phyloP scores from a whole-genome alignment of 2,113 vertebrate species.

The Oncorhynchus gorbuscha region DNA sequence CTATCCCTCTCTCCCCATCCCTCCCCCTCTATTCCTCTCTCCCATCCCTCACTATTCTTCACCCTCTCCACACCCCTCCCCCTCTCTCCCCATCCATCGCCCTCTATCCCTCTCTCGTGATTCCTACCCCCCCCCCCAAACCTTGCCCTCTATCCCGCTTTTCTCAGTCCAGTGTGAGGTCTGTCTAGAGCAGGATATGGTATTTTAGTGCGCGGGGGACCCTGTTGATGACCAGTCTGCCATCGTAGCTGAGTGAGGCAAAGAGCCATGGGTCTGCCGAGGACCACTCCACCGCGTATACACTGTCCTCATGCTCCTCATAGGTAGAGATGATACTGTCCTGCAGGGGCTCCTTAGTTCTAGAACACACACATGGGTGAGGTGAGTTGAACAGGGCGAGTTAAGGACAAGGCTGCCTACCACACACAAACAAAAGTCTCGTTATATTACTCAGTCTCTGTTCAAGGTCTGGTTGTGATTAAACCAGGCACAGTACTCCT shows the following conservation, averaged over 20 bases:
- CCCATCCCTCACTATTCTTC: no score
- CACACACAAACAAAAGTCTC: slow-evolving; percentile 4
- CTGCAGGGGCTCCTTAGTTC: slow-evolving; percentile 88
- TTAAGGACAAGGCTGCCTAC: background rate
- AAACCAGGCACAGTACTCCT: background rate
- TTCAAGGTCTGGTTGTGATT: slow-evolving; percentile 1
- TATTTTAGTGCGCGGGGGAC: slow-evolving; percentile 95
- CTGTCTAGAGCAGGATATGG: slow-evolving; percentile 82
- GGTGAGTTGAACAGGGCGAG: no score
- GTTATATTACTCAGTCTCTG: background rate
- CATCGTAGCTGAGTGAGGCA: slow-evolving; percentile 95
- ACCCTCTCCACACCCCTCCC: no score
- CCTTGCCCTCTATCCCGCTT: slow-evolving; percentile 3
- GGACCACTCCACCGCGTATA: slow-evolving; percentile 97
- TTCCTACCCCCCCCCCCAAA: background rate
- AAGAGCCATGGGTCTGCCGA: slow-evolving; percentile 97
- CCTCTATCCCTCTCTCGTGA: no score
- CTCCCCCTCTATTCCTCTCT: no score
- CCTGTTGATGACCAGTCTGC: slow-evolving; percentile 95
- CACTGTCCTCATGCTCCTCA: slow-evolving; percentile 97
- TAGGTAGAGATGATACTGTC: slow-evolving; percentile 96
- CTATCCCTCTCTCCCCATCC: no score
- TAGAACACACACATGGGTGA: slow-evolving; percentile 35
- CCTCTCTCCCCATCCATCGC: no score
- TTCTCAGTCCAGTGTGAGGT: background rate